Evolutionary conservation across 2,888 invertebrate species (phyloP).

Genomic region (Plagodis pulveraria): DNA sequence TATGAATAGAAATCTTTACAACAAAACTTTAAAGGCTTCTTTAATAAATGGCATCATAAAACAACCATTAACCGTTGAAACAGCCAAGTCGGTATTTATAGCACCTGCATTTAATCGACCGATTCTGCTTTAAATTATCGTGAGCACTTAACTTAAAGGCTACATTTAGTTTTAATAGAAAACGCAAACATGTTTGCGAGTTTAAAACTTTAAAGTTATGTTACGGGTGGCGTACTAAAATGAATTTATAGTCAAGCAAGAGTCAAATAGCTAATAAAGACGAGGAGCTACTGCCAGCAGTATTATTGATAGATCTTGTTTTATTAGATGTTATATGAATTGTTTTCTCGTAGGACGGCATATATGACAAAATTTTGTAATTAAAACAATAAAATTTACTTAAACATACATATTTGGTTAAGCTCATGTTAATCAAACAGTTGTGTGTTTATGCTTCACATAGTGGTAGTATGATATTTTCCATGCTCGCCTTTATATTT

Average conservation of each 20-base stretch:
- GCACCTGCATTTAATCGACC: conserved; percentile 22
- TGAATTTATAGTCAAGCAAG: conserved; percentile 15
- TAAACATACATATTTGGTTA: too few relatives aligned
- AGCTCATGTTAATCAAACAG: too few relatives aligned
- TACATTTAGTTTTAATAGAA: conserved; percentile 23
- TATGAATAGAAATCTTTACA: too few relatives aligned
- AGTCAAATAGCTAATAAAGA: conserved; percentile 12
- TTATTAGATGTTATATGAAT: too few relatives aligned
- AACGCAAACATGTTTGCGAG: conserved; percentile 26
- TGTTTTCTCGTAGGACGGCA: too few relatives aligned
- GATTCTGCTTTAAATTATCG: conserved; percentile 16
- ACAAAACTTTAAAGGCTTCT: background rate
- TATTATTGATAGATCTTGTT: too few relatives aligned
- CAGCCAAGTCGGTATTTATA: conserved; percentile 3
- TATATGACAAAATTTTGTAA: too few relatives aligned
- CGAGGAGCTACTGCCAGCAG: background rate
- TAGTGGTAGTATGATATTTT: too few relatives aligned
- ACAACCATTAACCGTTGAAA: conserved; percentile 1
- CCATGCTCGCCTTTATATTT: too few relatives aligned
- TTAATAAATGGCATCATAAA: background rate
- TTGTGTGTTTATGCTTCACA: too few relatives aligned
- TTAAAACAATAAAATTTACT: too few relatives aligned
- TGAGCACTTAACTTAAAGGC: conserved; percentile 20
- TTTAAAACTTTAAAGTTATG: conserved; percentile 14
- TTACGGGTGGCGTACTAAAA: conserved; percentile 7